phyloP scores from a whole-genome alignment of 2,888 invertebrate species.

The Oxytorus armatus region DNA sequence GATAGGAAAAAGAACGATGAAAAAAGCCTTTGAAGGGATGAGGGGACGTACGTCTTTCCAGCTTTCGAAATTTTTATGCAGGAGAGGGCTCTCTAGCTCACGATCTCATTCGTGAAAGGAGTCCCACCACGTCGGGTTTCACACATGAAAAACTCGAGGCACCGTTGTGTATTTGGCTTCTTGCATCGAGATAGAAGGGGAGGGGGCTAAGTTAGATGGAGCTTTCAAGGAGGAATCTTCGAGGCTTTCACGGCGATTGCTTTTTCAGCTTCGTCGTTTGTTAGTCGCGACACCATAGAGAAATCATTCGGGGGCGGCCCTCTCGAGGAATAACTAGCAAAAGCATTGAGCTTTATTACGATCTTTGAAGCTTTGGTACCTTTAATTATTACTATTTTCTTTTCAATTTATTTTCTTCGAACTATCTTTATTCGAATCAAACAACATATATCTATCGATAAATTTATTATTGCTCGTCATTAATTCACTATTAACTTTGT shows the following conservation, averaged over 20 bases:
- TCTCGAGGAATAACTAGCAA: constrained; percentile 3
- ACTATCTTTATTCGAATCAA: background rate
- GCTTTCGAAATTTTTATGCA: constrained; percentile 48
- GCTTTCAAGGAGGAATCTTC: constrained; percentile 54
- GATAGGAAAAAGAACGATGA: background rate
- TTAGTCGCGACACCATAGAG: constrained; percentile 69
- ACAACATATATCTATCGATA: too few species aligned
- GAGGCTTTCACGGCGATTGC: constrained; percentile 79
- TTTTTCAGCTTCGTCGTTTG: constrained; percentile 76
- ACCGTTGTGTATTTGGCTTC: constrained; percentile 13
- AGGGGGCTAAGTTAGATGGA: constrained; percentile 21
- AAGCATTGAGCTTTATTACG: constrained; percentile 2
- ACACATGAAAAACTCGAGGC: constrained; percentile 36
- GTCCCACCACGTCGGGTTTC: constrained; percentile 22
- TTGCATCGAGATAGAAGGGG: constrained; percentile 44
- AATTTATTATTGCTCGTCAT: background rate
- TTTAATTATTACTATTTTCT: background rate
- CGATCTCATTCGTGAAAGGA: constrained; percentile 43
- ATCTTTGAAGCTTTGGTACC: constrained; percentile 13
- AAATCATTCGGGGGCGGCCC: constrained; percentile 59
- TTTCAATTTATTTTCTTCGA: background rate
- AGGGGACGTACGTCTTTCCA: constrained; percentile 35
- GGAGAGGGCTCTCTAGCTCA: constrained; percentile 19
- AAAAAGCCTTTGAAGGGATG: constrained; percentile 35
- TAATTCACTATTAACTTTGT: too few species aligned